phyloP scores from a whole-genome alignment of 2,888 invertebrate genomes.

The Stomorhina lunata region DNA sequence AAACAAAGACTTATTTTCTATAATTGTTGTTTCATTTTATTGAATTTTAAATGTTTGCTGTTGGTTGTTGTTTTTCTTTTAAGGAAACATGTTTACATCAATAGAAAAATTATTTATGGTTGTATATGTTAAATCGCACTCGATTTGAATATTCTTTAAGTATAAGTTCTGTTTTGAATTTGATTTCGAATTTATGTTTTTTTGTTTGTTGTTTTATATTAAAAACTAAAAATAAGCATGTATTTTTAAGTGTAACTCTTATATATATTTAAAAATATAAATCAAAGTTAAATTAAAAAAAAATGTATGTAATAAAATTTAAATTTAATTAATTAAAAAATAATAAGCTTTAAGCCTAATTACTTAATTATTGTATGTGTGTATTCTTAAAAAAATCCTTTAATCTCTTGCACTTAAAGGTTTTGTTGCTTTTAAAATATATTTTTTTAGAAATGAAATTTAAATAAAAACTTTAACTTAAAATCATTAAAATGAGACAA shows the following conservation, averaged over 20 bases:
- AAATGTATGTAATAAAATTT: background rate
- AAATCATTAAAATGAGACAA: constrained; percentile 27
- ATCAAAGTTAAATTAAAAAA: constrained; percentile 41
- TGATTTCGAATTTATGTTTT: constrained; percentile 46
- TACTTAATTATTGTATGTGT: constrained; percentile 30
- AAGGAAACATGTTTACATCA: constrained; percentile 67
- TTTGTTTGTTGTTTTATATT: constrained; percentile 5
- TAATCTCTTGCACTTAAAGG: constrained; percentile 1
- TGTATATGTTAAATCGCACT: constrained; percentile 39
- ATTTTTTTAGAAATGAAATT: constrained; percentile 8
- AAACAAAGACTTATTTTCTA: no score
- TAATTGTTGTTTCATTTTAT: constrained; percentile 54
- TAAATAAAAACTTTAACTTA: constrained; percentile 19
- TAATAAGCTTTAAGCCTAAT: constrained; percentile 57
- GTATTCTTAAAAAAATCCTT: constrained; percentile 12
- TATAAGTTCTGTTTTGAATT: constrained; percentile 51
- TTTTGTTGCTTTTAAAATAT: constrained; percentile 1
- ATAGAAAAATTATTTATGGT: constrained; percentile 62
- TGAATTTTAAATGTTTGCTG: constrained; percentile 56
- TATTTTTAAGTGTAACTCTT: constrained; percentile 41
- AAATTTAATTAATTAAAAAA: background rate
- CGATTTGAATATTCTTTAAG: constrained; percentile 48
- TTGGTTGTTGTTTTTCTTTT: constrained; percentile 47
- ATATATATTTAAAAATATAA: constrained; percentile 24
- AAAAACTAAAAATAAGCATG: constrained; percentile 57